Evolutionary conservation across 2,888 invertebrate species (phyloP).

Genomic region (Drosophila austrosaltans): DNA sequence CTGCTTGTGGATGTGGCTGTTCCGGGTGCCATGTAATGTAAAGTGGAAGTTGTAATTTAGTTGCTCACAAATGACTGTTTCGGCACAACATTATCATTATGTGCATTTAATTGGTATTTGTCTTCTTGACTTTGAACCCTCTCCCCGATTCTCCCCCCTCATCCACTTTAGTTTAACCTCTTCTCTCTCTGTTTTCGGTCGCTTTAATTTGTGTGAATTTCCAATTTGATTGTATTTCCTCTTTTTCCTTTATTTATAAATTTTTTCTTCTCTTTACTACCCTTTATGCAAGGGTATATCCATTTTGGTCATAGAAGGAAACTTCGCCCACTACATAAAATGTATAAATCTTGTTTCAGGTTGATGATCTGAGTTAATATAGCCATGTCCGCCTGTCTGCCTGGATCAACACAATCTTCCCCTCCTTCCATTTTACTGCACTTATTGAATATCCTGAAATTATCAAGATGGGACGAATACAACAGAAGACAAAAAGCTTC

Average conservation of each 20-base stretch:
- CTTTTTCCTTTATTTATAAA: conserved; percentile 18
- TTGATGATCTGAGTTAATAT: too few species aligned
- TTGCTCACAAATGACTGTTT: conserved; percentile 72
- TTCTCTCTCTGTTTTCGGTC: conserved; percentile 14
- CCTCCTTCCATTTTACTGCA: too few species aligned
- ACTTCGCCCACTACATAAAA: too few species aligned
- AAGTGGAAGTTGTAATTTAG: conserved; percentile 77
- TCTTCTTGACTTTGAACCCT: conserved; percentile 47
- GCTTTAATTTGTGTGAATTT: conserved; percentile 71
- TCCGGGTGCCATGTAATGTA: conserved; percentile 71
- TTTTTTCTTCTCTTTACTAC: conserved; percentile 2
- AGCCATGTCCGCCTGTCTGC: too few species aligned
- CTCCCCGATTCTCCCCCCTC: background rate
- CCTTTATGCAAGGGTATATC: too few species aligned
- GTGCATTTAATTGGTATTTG: conserved; percentile 78
- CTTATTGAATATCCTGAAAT: too few species aligned
- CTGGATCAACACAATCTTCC: too few species aligned
- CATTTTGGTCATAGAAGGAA: too few species aligned
- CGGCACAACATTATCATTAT: conserved; percentile 79
- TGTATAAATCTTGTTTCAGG: too few species aligned
- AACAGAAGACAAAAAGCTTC: too few species aligned
- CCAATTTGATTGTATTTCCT: conserved; percentile 32
- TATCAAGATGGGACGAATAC: too few species aligned
- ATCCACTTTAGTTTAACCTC: conserved; percentile 7
- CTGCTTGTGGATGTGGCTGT: conserved; percentile 36